Evolutionary conservation across 2,888 invertebrate species (phyloP), one percentile per base, ranked within the genome.

Genomic region (Colostygia pectinataria): DNA sequence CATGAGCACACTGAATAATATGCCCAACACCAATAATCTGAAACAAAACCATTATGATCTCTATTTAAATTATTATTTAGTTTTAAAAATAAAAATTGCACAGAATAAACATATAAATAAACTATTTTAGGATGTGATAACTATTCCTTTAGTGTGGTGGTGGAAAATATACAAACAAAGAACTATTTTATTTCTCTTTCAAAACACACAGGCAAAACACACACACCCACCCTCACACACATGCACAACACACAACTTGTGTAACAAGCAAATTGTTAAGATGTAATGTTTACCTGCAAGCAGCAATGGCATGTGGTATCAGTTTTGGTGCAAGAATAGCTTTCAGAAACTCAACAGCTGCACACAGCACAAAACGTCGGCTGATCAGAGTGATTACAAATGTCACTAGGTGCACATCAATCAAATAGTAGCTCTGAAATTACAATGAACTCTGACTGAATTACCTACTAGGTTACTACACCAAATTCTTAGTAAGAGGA

Each of bases 381-480:
- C 94, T 93, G 65, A 98, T 91, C 64, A 98, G 91, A 5, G 96
- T 92, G 46, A 95, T 89, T 61, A 98, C 96, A 74, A 99, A 96
- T 43, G 94, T 92, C 31, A 98, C 93, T 47, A 99, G 86, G 77
- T 98, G 94, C 0, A 94, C 93, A 79, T 99, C 98, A 70, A 99
- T 98, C 61, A 99, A 87, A 80, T 99, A 96, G 80, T 98, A 96
- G 83, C 98, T 98, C 98, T 99, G 92, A 55, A 94, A 93, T 10
- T 0, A 6, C 1, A 12, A 33, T 15, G 25, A 23, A 25, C 13
- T 15, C 14, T 14, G 15, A 20, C 4, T 14, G 4, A 13, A n/a
- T n/a, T n/a, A n/a, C n/a, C n/a, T n/a, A n/a, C n/a, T n/a, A n/a
- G n/a, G n/a, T n/a, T n/a, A n/a, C n/a, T n/a, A n/a, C n/a, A n/a